phyloP scores from a whole-genome alignment of 2,888 invertebrate species.

The Cephus rjabovi region DNA sequence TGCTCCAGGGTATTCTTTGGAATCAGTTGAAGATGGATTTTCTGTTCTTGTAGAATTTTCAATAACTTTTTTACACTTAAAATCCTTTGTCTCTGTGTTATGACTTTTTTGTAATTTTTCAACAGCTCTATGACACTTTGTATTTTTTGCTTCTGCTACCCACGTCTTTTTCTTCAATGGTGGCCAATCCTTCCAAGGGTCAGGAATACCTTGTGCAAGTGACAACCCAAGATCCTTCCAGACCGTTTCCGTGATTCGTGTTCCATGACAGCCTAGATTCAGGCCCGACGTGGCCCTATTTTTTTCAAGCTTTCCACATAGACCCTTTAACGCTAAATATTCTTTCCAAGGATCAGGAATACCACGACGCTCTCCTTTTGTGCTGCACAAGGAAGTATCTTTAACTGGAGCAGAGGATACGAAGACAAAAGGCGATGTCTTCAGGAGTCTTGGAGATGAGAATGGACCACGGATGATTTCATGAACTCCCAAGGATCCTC shows the following conservation, averaged over 20 bases:
- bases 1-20: background rate
- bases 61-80: background rate
- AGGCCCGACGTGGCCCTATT: conserved; percentile 15
- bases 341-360: conserved; percentile 46
- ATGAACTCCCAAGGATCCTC: conserved; percentile 25
- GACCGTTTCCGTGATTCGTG: conserved; percentile 31
- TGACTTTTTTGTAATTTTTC: background rate
- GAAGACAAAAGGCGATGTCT: conserved; percentile 31
- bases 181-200: conserved; percentile 38
- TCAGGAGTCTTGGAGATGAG: conserved; percentile 32
- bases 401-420: conserved; percentile 3
- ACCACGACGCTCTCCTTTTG: conserved; percentile 26
- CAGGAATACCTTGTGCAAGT: conserved; percentile 45
- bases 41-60: background rate
- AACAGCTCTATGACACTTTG: background rate
- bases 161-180: background rate
- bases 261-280: conserved; percentile 24
- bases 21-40: background rate
- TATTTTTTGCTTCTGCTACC: background rate
- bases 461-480: conserved; percentile 39
- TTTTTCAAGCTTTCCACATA: conserved; percentile 16
- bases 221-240: conserved; percentile 36
- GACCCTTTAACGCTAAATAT: conserved; percentile 29
- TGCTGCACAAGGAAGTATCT: too few species aligned
- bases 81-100: background rate